Evolutionary conservation across 2,113 vertebrate genomes (phyloP).

Genomic region (Mus pahari): DNA sequence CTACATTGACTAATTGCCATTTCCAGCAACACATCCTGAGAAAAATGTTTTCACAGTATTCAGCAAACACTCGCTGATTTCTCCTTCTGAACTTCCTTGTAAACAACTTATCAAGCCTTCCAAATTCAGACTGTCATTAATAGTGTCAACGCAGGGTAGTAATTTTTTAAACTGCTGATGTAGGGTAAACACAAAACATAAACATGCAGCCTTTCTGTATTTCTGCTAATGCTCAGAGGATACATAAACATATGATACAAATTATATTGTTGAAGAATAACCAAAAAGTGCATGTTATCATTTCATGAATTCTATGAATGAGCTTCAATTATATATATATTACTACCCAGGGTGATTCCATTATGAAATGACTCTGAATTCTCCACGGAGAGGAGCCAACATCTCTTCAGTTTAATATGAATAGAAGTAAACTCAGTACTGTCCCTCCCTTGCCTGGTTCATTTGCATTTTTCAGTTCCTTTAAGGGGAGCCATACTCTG

Average conservation of each 20-base stretch:
- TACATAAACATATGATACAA: conserved; percentile 43
- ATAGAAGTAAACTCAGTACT: conserved; percentile 27
- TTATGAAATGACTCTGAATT: conserved; percentile 64
- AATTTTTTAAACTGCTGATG: conserved; percentile 76
- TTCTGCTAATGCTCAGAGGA: conserved; percentile 13
- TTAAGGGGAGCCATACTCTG: background rate
- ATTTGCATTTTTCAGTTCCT: conserved; percentile 9
- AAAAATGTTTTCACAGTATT: conserved; percentile 82
- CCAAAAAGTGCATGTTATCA: conserved; percentile 26
- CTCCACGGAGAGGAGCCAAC: conserved; percentile 20
- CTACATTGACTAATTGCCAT: conserved; percentile 77
- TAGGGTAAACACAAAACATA: conserved; percentile 73
- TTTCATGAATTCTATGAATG: conserved; percentile 63
- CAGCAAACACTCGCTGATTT: conserved; percentile 78
- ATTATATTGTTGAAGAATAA: conserved; percentile 67
- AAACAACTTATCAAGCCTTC: conserved; percentile 83
- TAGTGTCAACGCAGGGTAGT: conserved; percentile 70
- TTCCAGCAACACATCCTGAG: conserved; percentile 67
- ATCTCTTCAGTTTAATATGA: conserved; percentile 24
- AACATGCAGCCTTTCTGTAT: conserved; percentile 50
- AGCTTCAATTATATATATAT: conserved; percentile 42
- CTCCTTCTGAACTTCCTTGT: conserved; percentile 78
- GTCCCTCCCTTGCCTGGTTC: background rate
- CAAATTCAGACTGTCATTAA: conserved; percentile 82
- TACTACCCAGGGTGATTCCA: conserved; percentile 51